Conservation (phyloP, 2,888 invertebrate genomes). For the Drosophila conformis region DNA sequence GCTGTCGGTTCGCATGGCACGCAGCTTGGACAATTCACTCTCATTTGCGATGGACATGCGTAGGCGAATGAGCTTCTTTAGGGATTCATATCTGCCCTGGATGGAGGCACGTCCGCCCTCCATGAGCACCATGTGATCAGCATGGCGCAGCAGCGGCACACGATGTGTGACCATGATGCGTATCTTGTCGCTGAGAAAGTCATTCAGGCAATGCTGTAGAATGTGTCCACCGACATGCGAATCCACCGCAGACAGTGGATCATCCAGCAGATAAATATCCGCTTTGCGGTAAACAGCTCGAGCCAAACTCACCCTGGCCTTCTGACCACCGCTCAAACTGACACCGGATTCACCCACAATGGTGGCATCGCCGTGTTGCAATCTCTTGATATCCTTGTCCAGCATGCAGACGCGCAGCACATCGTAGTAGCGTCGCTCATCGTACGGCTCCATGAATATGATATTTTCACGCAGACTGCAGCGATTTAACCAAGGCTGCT, state of each 20-base stretch:
- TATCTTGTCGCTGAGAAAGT: constrained; percentile 87
- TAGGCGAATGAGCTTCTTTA: constrained; percentile 86
- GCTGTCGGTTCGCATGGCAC: constrained; percentile 73
- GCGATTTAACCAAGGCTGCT: constrained; percentile 93
- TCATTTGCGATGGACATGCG: constrained; percentile 78
- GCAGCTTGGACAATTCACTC: constrained; percentile 66
- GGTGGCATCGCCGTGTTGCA: constrained; percentile 86
- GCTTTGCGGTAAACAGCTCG: constrained; percentile 90
- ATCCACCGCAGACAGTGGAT: constrained; percentile 92
- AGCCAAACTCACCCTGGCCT: constrained; percentile 91
- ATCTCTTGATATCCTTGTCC: constrained; percentile 88
- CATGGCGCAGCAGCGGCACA: constrained; percentile 87
- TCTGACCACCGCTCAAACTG: constrained; percentile 90
- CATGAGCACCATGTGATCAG: constrained; percentile 86
- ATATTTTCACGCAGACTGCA: constrained; percentile 96
- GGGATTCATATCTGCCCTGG: constrained; percentile 83
- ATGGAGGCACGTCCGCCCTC: constrained; percentile 84
- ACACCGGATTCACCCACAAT: constrained; percentile 89
- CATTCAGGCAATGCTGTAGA: constrained; percentile 89
- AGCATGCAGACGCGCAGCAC: constrained; percentile 88
- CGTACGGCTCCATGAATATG: constrained; percentile 90
- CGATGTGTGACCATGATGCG: constrained; percentile 90
- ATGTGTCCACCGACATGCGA: constrained; percentile 90
- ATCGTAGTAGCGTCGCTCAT: constrained; percentile 86
- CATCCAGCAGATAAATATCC: constrained; percentile 91